Conservation (phyloP, 2,797 vertebrate species). For the Siniperca obscura region DNA sequence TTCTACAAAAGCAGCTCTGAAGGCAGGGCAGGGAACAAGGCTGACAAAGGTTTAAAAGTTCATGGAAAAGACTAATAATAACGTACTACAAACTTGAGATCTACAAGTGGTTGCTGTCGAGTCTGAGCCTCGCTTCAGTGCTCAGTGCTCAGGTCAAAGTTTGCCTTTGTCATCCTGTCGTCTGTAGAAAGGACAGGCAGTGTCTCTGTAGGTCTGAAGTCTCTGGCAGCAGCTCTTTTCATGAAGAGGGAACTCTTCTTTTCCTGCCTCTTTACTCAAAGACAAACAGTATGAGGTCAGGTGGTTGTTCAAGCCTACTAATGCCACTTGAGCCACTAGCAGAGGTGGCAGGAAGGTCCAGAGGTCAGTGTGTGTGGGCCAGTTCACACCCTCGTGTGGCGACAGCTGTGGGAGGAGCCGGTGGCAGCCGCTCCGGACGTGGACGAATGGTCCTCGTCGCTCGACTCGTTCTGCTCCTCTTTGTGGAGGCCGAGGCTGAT, state of each 20-base stretch:
- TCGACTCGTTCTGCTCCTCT: conserved; percentile 88
- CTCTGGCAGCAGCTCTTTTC: conserved; percentile 52
- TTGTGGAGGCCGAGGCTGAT: conserved; percentile 93
- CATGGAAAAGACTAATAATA: conserved; percentile 72
- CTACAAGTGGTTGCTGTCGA: conserved; percentile 57
- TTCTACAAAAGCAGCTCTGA: conserved; percentile 81
- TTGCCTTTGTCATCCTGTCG: conserved; percentile 40
- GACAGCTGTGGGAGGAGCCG: conserved; percentile 88
- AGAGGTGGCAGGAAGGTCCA: conserved; percentile 54
- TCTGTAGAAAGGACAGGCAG: conserved; percentile 25
- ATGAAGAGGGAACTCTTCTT: conserved; percentile 39
- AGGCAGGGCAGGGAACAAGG: conserved; percentile 76
- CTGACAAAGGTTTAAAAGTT: conserved; percentile 77
- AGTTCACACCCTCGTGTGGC: conserved; percentile 91
- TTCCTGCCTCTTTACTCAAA: conserved; percentile 64
- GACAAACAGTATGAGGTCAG: conserved; percentile 79
- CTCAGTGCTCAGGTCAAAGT: conserved; percentile 48
- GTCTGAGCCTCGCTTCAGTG: conserved; percentile 60
- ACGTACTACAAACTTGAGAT: conserved; percentile 66
- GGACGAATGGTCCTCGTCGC: conserved; percentile 89
- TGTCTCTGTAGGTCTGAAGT: conserved; percentile 55
- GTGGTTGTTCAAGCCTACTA: conserved; percentile 77
- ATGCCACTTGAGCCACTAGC: conserved; percentile 57
- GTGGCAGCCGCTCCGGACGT: conserved; percentile 81
- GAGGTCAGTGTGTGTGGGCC: conserved; percentile 49